phyloP scores from a whole-genome alignment of 2,888 invertebrate genomes.

The Diplazon laetatorius region DNA sequence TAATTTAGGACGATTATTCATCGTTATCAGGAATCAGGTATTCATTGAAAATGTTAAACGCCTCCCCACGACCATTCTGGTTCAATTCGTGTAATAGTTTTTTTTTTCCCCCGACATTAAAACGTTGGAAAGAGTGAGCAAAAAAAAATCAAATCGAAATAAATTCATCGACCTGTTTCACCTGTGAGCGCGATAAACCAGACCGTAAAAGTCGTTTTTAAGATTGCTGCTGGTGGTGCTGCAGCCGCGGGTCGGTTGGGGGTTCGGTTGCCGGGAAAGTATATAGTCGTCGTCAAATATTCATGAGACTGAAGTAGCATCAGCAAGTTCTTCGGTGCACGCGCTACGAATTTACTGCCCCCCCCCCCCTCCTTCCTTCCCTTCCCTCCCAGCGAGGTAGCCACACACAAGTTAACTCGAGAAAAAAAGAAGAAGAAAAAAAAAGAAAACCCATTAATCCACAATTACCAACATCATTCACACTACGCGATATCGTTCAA shows the following conservation, averaged over 20 bases:
- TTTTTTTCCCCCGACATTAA: too few species aligned
- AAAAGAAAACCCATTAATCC: conserved; percentile 48
- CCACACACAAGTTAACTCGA: conserved; percentile 24
- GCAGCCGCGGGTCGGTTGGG: too few species aligned
- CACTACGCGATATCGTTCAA: background rate
- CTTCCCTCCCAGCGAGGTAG: too few species aligned
- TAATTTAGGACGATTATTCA: too few species aligned
- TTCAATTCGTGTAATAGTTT: too few species aligned
- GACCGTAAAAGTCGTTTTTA: conserved; percentile 33
- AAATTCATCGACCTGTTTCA: conserved; percentile 25
- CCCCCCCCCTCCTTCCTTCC: too few species aligned
- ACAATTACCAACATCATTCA: conserved; percentile 40
- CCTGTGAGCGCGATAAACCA: conserved; percentile 12
- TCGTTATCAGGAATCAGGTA: too few species aligned
- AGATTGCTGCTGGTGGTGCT: conserved; percentile 1
- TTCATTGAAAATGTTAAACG: too few species aligned
- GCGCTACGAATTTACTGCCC: conserved; percentile 31
- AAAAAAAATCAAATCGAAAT: conserved; percentile 14
- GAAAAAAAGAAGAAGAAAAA: too few species aligned
- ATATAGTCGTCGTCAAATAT: conserved; percentile 47
- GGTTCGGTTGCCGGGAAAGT: conserved; percentile 7
- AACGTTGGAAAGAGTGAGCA: background rate
- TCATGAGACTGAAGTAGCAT: conserved; percentile 46
- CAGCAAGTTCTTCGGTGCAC: conserved; percentile 39
- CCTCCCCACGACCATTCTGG: too few species aligned